Evolutionary conservation across 2,113 vertebrate species (phyloP).

Genomic region (Dolichotis patagonum): DNA sequence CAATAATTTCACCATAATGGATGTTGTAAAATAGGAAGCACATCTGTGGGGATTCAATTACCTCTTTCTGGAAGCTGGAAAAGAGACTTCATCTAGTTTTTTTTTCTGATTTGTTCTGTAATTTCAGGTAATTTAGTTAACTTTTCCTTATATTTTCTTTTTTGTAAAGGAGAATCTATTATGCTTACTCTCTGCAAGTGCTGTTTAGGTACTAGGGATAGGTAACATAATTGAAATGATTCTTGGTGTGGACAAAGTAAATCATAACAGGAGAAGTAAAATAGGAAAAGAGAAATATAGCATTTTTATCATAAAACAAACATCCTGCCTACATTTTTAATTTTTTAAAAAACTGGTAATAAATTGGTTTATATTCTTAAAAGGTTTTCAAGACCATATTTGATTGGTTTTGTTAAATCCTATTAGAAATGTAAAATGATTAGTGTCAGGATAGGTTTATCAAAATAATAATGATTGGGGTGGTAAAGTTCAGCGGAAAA

Average conservation of each 20-base stretch:
- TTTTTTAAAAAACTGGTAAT: constrained; percentile 22
- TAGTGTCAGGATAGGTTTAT: neutral
- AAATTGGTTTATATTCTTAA: neutral
- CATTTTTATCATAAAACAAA: neutral
- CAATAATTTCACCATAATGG: constrained; percentile 38
- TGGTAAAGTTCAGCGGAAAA: neutral
- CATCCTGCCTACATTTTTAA: neutral
- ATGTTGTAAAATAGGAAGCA: constrained; percentile 32
- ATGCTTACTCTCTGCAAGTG: neutral
- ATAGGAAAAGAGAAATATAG: neutral
- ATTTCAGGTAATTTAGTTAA: constrained; percentile 50
- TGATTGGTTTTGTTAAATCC: neutral
- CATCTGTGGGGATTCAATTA: constrained; percentile 28
- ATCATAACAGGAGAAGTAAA: constrained; percentile 21
- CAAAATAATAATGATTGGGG: neutral
- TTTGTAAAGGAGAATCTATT: constrained; percentile 7
- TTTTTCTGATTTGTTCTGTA: constrained; percentile 17
- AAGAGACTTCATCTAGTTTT: neutral
- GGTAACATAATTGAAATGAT: constrained; percentile 15
- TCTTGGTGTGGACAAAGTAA: neutral
- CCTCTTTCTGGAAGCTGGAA: neutral
- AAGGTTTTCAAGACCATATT: neutral
- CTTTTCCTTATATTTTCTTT: constrained; percentile 48
- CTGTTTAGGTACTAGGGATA: neutral
- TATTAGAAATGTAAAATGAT: neutral